phyloP scores from a whole-genome alignment of 64 coral and sea anemone genomes.

The Montipora efflorescens region DNA sequence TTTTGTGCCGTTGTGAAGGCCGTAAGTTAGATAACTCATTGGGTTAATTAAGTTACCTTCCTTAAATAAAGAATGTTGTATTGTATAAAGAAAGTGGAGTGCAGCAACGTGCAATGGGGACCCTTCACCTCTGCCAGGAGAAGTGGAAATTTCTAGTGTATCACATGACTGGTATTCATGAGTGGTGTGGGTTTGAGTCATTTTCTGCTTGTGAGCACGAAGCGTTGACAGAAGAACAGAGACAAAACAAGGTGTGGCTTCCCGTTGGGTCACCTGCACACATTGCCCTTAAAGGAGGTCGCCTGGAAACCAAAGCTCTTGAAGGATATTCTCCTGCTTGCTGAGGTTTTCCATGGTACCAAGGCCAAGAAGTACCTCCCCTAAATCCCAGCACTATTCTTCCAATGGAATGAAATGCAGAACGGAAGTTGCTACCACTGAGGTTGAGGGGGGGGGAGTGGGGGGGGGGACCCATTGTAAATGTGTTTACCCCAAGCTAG shows the following conservation, averaged over 20 bases:
- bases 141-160: slow-evolving; percentile 56
- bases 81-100: slow-evolving; percentile 10
- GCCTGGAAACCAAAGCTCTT: slow-evolving; percentile 17
- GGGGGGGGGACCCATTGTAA: not conserved
- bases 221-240: not conserved
- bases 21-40: too few species aligned
- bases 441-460: not conserved
- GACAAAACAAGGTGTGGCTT: slow-evolving; percentile 13
- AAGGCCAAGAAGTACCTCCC: slow-evolving; percentile 53
- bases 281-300: not conserved
- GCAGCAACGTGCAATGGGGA: slow-evolving; percentile 53
- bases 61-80: too few species aligned
- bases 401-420: slow-evolving; percentile 60
- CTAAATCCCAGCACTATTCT: slow-evolving; percentile 46
- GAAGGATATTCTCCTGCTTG: slow-evolving; percentile 41
- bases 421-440: slow-evolving; percentile 20
- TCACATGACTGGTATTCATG: slow-evolving; percentile 24
- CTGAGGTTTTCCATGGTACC: slow-evolving; percentile 55
- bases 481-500: slow-evolving; percentile 32
- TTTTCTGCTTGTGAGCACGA: slow-evolving; percentile 39
- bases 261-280: slow-evolving; percentile 4
- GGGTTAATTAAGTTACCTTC: too few species aligned
- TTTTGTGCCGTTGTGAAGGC: too few species aligned
- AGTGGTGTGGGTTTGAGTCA: slow-evolving; percentile 34
- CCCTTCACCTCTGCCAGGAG: slow-evolving; percentile 3